These are phyloP conservation scores for Thera obeliscata DNA, from an alignment of 2,888 invertebrate species.

Conservation along the genomic window DNA sequence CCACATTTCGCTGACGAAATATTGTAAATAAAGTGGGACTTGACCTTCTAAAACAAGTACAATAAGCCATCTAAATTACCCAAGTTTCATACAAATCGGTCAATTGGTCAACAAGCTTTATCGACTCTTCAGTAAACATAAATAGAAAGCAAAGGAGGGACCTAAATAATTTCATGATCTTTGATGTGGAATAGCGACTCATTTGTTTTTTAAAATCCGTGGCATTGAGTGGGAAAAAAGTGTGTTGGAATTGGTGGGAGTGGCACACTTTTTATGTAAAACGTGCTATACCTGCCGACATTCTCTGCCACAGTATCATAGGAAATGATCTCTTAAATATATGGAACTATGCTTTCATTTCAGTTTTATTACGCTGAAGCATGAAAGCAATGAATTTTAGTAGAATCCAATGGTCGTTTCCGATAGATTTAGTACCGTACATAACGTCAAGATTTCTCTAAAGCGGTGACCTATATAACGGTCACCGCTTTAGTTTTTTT, in stretches of 20 bases:
- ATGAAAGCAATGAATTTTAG: slow-evolving; percentile 32
- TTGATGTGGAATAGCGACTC: slow-evolving; percentile 1
- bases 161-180: slow-evolving; percentile 41
- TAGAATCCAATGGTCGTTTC: slow-evolving; percentile 39
- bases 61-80: no score
- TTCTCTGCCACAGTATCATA: slow-evolving; percentile 33
- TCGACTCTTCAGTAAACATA: slow-evolving; percentile 6
- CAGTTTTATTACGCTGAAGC: slow-evolving; percentile 28
- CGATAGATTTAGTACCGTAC: slow-evolving; percentile 4
- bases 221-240: no score
- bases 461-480: not conserved
- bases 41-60: no score
- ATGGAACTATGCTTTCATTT: slow-evolving; percentile 35
- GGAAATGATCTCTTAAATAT: slow-evolving; percentile 18
- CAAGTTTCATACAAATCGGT: not conserved
- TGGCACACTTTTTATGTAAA: slow-evolving; percentile 36
- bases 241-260: no score
- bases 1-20: no score
- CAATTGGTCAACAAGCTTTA: not conserved
- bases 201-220: no score
- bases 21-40: no score
- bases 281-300: slow-evolving; percentile 39
- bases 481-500: no score
- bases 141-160: slow-evolving; percentile 5
- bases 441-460: not conserved